phyloP scores from a whole-genome alignment of 1,140 invertebrate genomes.

The Chrysopa pallens region DNA sequence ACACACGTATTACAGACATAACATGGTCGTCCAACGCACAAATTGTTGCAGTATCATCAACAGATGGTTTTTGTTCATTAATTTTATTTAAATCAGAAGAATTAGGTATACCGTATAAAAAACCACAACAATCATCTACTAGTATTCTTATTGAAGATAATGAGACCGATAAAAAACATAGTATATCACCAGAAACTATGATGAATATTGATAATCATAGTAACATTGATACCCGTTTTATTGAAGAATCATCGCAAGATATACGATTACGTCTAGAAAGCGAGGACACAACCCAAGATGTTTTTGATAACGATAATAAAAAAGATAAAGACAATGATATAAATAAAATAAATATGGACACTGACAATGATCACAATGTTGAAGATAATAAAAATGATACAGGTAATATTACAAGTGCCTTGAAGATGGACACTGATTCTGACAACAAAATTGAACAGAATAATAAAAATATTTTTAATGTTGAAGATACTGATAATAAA shows the following conservation, averaged over 20 bases:
- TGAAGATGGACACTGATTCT: too few relatives aligned
- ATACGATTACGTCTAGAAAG: constrained; percentile 48
- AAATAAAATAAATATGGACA: constrained; percentile 3
- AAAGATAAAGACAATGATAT: constrained; percentile 3
- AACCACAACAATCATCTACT: constrained; percentile 4
- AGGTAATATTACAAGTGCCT: neutral
- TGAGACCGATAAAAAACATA: constrained; percentile 12
- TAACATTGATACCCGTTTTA: constrained; percentile 4
- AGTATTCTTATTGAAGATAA: neutral
- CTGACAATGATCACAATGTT: neutral
- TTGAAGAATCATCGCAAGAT: constrained; percentile 36
- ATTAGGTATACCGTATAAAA: constrained; percentile 49
- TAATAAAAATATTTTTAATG: too few relatives aligned
- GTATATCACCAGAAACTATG: constrained; percentile 3
- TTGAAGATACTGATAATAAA: too few relatives aligned
- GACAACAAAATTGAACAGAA: too few relatives aligned
- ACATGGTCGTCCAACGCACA: constrained; percentile 78
- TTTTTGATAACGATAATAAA: constrained; percentile 13
- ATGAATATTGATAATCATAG: neutral
- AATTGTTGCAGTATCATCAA: constrained; percentile 72
- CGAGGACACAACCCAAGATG: constrained; percentile 7
- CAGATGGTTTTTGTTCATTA: constrained; percentile 89
- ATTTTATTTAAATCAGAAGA: constrained; percentile 68
- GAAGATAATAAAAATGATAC: too few relatives aligned
- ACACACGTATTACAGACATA: constrained; percentile 79